Evolutionary conservation across 2,888 invertebrate genomes (phyloP), one percentile per base, ranked within the genome.

Genomic region (Trissoscelio sp.): DNA sequence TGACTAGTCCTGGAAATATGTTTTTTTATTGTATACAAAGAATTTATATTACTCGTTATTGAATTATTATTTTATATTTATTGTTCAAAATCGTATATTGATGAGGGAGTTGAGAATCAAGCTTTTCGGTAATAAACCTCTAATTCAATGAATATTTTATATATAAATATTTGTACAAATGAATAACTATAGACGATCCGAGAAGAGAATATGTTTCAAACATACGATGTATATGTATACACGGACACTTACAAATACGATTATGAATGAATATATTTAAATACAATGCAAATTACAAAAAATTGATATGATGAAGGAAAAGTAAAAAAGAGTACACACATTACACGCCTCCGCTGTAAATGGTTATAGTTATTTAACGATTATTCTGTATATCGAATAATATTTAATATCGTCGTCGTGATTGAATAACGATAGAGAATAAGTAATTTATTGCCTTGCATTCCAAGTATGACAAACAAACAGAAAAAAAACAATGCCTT

Each of bases 371-470:
- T 88, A 89, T 89, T 88, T 86, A 88, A 89, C 85, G 84, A 87
- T 84, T 86, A 86, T 89, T 89, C 87, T 88, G 87, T 88, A 88
- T 87, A 88, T 87, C 85, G 83, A 85, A 84, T 85, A 86, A 82
- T 87, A 88, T 86, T 89, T 88, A 88, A 88, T 86, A 86, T 85
- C 82, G 86, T 85, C 84, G 86, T 85, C 83, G 87, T 86, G 89
- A 89, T 88, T 88, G 88, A 88, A 72, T 75, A 79, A 74, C 42
- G 74, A 88, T 88, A 88, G 86, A 69, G 60, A 73, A 55, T 90
- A 89, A 90, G 88, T 91, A 89, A 91, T 89, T 90, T 91, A 91
- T 91, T 89, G 88, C 86, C 87, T 89, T 89, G 90, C 90, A 91
- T 91, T 91, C 90, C 90, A 90, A 88, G 83, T 86, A 75, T 46